Evolutionary conservation across 2,888 invertebrate genomes (phyloP).

Genomic region (Drosophila colorata): DNA sequence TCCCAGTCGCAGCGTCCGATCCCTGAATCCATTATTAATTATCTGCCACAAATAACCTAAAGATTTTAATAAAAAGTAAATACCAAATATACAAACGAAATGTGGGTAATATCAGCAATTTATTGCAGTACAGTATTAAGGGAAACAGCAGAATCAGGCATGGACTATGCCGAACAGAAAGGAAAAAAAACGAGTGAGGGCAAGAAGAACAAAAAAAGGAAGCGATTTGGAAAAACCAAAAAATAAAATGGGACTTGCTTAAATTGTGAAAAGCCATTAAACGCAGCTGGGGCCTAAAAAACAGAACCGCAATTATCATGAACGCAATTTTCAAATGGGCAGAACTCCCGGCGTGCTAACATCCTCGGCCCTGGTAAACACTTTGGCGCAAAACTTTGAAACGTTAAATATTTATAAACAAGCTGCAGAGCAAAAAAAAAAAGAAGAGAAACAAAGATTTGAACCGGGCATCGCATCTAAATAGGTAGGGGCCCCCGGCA

Average conservation of each 20-base stretch:
- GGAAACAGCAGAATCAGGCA: constrained; percentile 10
- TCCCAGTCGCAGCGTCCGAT: neutral
- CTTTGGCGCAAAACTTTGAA: constrained; percentile 68
- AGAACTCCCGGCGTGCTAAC: constrained; percentile 25
- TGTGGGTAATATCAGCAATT: constrained; percentile 71
- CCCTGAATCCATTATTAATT: constrained; percentile 42
- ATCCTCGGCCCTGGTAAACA: constrained; percentile 31
- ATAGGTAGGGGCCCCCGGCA: constrained; percentile 10
- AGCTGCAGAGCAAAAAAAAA: constrained; percentile 43
- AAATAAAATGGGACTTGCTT: constrained; percentile 72
- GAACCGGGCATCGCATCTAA: constrained; percentile 13
- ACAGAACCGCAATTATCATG: constrained; percentile 77
- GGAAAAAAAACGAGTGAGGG: constrained; percentile 9
- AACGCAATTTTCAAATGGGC: constrained; percentile 66
- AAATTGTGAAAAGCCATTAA: constrained; percentile 80
- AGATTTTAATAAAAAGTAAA: constrained; percentile 73
- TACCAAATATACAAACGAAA: constrained; percentile 56
- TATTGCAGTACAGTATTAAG: constrained; percentile 50
- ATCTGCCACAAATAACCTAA: constrained; percentile 33
- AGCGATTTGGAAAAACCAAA: constrained; percentile 58
- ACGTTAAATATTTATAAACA: constrained; percentile 76
- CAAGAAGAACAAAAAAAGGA: constrained; percentile 18
- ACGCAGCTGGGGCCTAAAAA: constrained; percentile 70
- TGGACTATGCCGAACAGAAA: constrained; percentile 6
- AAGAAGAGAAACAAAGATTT: constrained; percentile 4